phyloP scores from a whole-genome alignment of 1,140 invertebrate genomes.

The Tetramorium simillimum region DNA sequence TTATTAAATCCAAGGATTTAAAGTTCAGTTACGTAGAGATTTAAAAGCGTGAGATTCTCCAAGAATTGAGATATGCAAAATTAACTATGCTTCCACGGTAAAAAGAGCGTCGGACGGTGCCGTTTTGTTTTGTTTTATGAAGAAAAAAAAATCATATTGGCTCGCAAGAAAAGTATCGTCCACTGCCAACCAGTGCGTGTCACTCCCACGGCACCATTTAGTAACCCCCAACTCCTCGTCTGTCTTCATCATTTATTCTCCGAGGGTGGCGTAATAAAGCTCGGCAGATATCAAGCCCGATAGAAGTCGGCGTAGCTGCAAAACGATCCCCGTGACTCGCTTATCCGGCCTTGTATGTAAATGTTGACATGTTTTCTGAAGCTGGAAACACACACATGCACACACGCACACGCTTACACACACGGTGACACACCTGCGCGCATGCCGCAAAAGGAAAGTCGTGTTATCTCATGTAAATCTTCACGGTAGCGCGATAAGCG shows the following conservation, averaged over 20 bases:
- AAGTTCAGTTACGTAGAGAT: not conserved
- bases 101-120: not conserved
- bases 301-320: constrained; percentile 73
- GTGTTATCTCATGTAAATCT: constrained; percentile 82
- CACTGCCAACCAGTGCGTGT: constrained; percentile 37
- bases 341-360: constrained; percentile 75
- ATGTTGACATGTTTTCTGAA: constrained; percentile 74
- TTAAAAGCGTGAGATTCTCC: constrained; percentile 5
- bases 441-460: constrained; percentile 76
- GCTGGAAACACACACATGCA: constrained; percentile 48
- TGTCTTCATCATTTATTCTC: constrained; percentile 70
- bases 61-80: constrained; percentile 2
- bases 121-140: constrained; percentile 21
- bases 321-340: constrained; percentile 75
- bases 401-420: constrained; percentile 41
- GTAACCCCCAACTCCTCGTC: constrained; percentile 36
- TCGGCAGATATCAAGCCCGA: constrained; percentile 70
- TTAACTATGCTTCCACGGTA: not conserved
- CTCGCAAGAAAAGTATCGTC: constrained; percentile 44
- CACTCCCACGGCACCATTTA: constrained; percentile 54
- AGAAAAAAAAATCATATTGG: constrained; percentile 23
- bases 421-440: constrained; percentile 58
- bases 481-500: constrained; percentile 83
- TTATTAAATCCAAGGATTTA: not conserved
- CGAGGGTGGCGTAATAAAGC: constrained; percentile 68